Conservation (phyloP, 2,113 vertebrate genomes). For the Lanius collurio region DNA sequence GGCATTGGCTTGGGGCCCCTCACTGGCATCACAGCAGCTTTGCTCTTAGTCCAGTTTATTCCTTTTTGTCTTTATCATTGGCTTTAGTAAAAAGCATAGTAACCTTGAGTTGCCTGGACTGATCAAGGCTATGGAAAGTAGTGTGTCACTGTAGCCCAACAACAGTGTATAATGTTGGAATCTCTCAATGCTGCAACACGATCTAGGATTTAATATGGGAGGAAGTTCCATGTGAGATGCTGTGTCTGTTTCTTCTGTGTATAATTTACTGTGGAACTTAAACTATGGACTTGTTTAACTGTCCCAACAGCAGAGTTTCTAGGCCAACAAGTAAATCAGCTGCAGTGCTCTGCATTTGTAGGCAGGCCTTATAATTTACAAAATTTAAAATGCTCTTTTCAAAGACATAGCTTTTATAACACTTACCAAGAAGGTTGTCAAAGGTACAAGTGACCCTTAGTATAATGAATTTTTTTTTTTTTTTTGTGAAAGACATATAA, state of each 20-base stretch:
- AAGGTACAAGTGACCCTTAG: conserved; percentile 20
- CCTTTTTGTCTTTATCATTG: background rate
- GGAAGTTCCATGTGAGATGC: background rate
- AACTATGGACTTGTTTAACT: conserved; percentile 66
- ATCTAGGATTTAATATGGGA: background rate
- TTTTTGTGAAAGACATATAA: background rate
- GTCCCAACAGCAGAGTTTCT: conserved; percentile 64
- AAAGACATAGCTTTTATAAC: conserved; percentile 36
- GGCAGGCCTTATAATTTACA: conserved; percentile 65
- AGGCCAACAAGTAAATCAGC: conserved; percentile 66
- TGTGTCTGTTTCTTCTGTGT: conserved; percentile 34
- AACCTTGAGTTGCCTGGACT: background rate
- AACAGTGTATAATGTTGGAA: background rate
- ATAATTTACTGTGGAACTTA: conserved; percentile 65
- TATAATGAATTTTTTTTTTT: conserved; percentile 7
- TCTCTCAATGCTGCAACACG: background rate
- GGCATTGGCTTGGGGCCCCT: background rate
- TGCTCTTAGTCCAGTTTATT: background rate
- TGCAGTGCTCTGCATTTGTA: conserved; percentile 30
- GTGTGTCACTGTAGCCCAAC: background rate
- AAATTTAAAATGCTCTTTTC: conserved; percentile 63
- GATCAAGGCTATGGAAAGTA: background rate
- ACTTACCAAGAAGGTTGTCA: conserved; percentile 34
- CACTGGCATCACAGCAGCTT: background rate
- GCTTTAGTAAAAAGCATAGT: background rate